Base-by-base conservation (phyloP, 2,888 invertebrate species). In the Automeris io region DNA sequence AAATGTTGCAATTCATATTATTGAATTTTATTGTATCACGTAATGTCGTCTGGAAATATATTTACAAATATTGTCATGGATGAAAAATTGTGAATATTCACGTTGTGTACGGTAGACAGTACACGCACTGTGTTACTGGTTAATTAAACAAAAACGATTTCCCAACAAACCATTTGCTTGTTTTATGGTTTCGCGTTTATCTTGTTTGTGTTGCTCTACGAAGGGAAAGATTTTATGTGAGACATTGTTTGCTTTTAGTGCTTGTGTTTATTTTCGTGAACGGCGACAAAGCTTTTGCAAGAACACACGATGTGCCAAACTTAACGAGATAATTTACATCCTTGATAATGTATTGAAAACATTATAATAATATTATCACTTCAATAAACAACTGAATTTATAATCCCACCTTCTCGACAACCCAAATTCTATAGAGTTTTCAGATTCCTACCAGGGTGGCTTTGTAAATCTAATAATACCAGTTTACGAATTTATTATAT, bases 91-190 rank as follows among this genome's bases (percentile, higher is more conserved):
- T n/a, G n/a, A n/a, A n/a, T n/a, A n/a, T n/a, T 7, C 6, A 18
- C 8, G 16, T 5, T 31, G 29, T 42, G 24, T 44, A 41, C 35
- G 40, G 46, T 44, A 49, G n/a, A n/a, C n/a, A 13, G 6, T 6
- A 19, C 11, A 2, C 12, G 25, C 4, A 7, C 11, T 7, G 26
- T 29, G 13, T 29, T 39, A 47, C 33, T 40, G 40, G 37, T 44
- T 54, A 54, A 47, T 52, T 54, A 54, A 54, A 32, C 31, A 25
- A 34, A 43, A 41, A 41, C 39, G 39, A 35, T 42, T 42, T 42
- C 16, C 35, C 39, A 39, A 29, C 38, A 32, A 45, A 43, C 39
- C 41, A 32, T n/a, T 36, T 33, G 11, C 42, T 33, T 39, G 26
- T 44, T 48, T 43, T 54, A 24, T 29, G 3, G 35, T 37, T 37